Percentiles rank a stretch among this genome's conserved stretches.
Evolutionary conservation across 2,888 invertebrate genomes (phyloP).

Genomic region (Didymodactylos carnosus): DNA sequence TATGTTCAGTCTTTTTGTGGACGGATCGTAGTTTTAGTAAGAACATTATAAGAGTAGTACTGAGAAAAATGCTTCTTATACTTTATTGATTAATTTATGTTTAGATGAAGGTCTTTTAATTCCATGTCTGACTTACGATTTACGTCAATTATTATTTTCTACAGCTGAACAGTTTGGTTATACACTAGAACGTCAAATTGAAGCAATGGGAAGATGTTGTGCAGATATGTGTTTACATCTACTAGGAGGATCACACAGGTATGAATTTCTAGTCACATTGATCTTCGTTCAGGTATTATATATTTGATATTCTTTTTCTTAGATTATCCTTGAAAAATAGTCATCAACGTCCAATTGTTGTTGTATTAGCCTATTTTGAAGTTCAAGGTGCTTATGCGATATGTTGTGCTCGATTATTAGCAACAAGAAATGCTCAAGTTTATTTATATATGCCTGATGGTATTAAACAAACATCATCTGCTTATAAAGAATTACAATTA

Average conservation of each 20-base stretch:
- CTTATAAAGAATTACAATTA: not conserved
- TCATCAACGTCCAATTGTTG: constrained; percentile 11
- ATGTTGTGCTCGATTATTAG: not conserved
- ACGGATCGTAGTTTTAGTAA: no score
- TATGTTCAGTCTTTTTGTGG: no score
- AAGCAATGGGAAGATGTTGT: constrained; percentile 8
- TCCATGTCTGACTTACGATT: not conserved
- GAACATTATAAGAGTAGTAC: no score
- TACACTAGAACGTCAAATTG: constrained; percentile 3
- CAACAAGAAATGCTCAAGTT: constrained; percentile 1
- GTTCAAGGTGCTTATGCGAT: constrained; percentile 11
- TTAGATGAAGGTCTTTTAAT: constrained; percentile 11
- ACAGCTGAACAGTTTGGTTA: constrained; percentile 2
- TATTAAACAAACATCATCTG: not conserved
- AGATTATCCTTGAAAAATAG: constrained; percentile 11
- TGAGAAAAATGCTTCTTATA: no score
- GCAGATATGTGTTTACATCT: constrained; percentile 12
- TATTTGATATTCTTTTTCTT: no score
- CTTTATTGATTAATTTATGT: no score
- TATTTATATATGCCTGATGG: not conserved
- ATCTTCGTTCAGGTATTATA: no score
- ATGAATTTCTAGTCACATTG: no score
- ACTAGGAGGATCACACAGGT: constrained; percentile 10
- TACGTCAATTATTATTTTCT: not conserved
- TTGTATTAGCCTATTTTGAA: not conserved